These are phyloP conservation scores for Trissolcus japonicus DNA, from an alignment of 2,888 invertebrate genomes.

Conservation along the genomic window DNA sequence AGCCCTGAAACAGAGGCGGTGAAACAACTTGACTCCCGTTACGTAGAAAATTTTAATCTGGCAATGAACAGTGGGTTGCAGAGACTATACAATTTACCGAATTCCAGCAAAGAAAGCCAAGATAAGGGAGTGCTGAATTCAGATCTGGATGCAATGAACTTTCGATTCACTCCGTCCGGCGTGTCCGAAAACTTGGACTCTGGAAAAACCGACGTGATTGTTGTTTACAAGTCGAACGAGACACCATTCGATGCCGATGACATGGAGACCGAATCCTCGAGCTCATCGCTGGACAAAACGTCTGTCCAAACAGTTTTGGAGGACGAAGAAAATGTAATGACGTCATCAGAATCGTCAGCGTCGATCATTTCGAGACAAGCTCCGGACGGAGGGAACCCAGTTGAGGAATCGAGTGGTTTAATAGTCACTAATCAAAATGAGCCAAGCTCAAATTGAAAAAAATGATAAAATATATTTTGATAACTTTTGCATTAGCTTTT, in stretches of 20 bases:
- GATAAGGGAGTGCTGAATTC: slow-evolving; percentile 25
- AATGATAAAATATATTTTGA: background rate
- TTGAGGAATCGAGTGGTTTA: slow-evolving; percentile 64
- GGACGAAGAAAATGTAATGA: slow-evolving; percentile 60
- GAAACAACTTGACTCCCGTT: slow-evolving; percentile 68
- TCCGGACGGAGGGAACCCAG: slow-evolving; percentile 73
- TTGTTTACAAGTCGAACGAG: slow-evolving; percentile 65
- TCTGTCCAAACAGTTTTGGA: slow-evolving; percentile 53
- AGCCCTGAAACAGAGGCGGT: slow-evolving; percentile 65
- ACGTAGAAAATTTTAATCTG: slow-evolving; percentile 64
- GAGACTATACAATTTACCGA: slow-evolving; percentile 60
- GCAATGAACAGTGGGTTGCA: slow-evolving; percentile 64
- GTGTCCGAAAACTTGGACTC: slow-evolving; percentile 64
- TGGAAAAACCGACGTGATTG: slow-evolving; percentile 64
- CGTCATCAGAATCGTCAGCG: slow-evolving; percentile 64
- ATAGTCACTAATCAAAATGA: slow-evolving; percentile 32
- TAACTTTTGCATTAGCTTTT: background rate
- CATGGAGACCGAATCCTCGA: slow-evolving; percentile 61
- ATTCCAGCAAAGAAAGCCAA: slow-evolving; percentile 38
- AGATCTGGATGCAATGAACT: slow-evolving; percentile 52
- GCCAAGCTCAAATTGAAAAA: slow-evolving; percentile 19
- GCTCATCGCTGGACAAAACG: slow-evolving; percentile 58
- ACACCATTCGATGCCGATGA: slow-evolving; percentile 60
- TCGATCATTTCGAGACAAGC: slow-evolving; percentile 71
- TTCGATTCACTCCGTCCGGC: slow-evolving; percentile 63